A percentile compares a stretch with the other conserved stretches of the same genome.
Evolutionary conservation across 1,140 invertebrate species (phyloP).

Genomic region (Ericerus pela): DNA sequence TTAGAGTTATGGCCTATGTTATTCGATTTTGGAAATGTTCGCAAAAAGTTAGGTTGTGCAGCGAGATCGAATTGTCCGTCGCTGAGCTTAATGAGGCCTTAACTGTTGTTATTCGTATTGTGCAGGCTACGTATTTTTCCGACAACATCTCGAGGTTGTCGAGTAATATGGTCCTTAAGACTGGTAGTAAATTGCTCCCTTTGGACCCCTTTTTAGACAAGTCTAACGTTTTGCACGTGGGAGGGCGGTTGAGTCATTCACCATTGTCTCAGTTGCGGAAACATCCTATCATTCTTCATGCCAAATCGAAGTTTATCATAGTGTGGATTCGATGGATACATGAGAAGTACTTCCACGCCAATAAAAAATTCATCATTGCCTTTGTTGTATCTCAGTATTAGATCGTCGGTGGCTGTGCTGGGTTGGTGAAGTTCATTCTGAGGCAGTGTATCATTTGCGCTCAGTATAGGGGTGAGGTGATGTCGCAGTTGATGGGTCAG

Average conservation of each 20-base stretch:
- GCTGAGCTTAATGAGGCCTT: conserved; percentile 4
- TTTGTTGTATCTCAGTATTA: conserved; percentile 14
- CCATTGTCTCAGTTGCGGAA: conserved; percentile 23
- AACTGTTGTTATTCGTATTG: background rate
- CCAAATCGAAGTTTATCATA: conserved; percentile 25
- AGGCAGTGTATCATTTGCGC: conserved; percentile 17
- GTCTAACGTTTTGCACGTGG: conserved; percentile 14
- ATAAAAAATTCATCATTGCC: conserved; percentile 18
- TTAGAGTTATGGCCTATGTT: too few relatives aligned
- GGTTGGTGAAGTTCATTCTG: conserved; percentile 4
- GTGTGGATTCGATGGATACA: conserved; percentile 29
- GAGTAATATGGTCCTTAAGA: background rate
- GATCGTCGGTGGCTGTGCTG: conserved; percentile 1
- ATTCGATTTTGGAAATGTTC: too few relatives aligned
- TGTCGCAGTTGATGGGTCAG: conserved; percentile 19
- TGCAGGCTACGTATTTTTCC: background rate
- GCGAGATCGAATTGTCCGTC: too few relatives aligned
- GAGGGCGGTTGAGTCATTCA: conserved; percentile 13
- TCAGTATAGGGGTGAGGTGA: conserved; percentile 8
- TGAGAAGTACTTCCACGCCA: conserved; percentile 25
- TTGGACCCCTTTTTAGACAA: conserved; percentile 19
- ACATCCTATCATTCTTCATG: conserved; percentile 31
- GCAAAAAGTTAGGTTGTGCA: too few relatives aligned
- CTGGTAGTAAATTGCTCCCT: conserved; percentile 7
- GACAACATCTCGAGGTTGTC: conserved; percentile 2